Evolutionary conservation across 2,888 invertebrate genomes (phyloP), one percentile per base, ranked within the genome.

Genomic region (Melitaea athalia): DNA sequence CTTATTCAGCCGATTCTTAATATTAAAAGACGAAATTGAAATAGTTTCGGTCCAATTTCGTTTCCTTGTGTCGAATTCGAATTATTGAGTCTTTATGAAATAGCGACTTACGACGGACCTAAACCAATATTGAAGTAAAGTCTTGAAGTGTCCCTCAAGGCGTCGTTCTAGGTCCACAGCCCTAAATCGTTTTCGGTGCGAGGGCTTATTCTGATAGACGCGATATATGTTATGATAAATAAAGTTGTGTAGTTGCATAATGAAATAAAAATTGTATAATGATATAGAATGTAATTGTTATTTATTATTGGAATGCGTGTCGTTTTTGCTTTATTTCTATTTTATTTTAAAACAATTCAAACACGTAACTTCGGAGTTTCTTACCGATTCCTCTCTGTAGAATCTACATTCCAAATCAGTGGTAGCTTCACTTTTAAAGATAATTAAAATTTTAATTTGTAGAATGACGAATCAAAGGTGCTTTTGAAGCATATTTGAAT

Each of bases 101-200:
- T 69, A 59, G 69, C 63, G 14, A 62, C 57, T 63, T 57, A 49
- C 64, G 53, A 43, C 50, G 42, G 53, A 53, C 38, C 63, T 71
- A 70, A 72, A 69, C 67, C 64, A 72, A 69, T 67, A 72, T 67
- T 69, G 59, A 64, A 67, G 67, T 59, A 49, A 75, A 76, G 75
- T 72, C 74, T 42, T 17, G 75, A 76, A 78, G 76, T 74, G 77
- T 86, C 81, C 86, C 88, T 52, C 84, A 84, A 75, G 88, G 88
- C 83, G 59, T 72, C 68, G 71, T 79, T 75, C 80, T 85, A 78
- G 84, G 82, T 73, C 85, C 86, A 77, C 80, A 73, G 38, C 15
- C 11, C 42, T 57, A 57, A 42, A 73, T 77, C 75, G 71, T 78
- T 52, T 43, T 53, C 49, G 38, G 53, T 60, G 43, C 64, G 64